Evolutionary conservation across 2,113 vertebrate species (phyloP).

Genomic region (Picathartes gymnocephalus): DNA sequence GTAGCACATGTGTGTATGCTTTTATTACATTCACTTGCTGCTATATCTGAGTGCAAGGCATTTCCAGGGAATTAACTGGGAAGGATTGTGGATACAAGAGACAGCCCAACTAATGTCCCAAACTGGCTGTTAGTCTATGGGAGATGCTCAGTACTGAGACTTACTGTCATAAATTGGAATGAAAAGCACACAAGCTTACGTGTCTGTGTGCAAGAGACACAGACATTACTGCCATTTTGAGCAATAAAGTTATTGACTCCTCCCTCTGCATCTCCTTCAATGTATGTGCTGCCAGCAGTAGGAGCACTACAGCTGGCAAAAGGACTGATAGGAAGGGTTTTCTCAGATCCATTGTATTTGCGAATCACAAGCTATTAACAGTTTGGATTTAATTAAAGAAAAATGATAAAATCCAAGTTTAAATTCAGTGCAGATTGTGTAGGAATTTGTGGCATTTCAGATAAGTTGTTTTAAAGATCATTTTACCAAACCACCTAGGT

Average conservation of each 20-base stretch:
- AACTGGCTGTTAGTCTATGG: background rate
- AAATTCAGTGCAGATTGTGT: background rate
- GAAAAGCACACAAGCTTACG: background rate
- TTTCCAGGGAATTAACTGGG: constrained; percentile 8
- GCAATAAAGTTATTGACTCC: background rate
- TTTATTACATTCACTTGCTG: background rate
- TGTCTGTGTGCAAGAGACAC: background rate
- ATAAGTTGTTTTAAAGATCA: background rate
- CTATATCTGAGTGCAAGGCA: background rate
- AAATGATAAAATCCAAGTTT: background rate
- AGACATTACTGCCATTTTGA: background rate
- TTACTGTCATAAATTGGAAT: background rate
- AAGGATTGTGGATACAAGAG: background rate
- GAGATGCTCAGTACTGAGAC: background rate
- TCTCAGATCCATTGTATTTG: background rate
- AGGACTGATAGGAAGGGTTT: background rate
- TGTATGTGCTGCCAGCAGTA: background rate
- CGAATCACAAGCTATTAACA: background rate
- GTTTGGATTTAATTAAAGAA: background rate
- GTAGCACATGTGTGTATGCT: background rate
- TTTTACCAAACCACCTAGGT: background rate
- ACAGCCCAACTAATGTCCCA: background rate
- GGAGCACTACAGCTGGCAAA: background rate
- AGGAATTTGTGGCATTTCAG: background rate
- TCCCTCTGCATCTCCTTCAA: background rate